Evolutionary conservation across 2,113 vertebrate species (phyloP).

Genomic region (Tupaia chinensis): DNA sequence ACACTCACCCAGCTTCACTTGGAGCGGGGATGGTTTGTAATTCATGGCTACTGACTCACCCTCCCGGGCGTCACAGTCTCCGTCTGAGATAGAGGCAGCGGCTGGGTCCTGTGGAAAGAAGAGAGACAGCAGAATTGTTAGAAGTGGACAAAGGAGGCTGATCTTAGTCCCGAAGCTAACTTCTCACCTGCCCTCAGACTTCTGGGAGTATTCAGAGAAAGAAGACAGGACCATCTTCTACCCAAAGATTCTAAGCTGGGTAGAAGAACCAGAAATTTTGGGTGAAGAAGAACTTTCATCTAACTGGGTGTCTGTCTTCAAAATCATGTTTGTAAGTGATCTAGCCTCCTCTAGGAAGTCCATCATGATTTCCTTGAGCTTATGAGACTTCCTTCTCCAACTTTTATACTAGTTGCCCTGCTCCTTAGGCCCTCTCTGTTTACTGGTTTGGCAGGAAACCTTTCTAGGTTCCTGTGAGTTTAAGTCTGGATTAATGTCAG

Average conservation of each 20-base stretch:
- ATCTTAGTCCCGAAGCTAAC: constrained; percentile 31
- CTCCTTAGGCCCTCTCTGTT: neutral
- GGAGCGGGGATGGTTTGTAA: constrained; percentile 97
- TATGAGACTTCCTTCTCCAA: neutral
- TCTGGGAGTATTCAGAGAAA: neutral
- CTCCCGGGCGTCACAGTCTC: constrained; percentile 92
- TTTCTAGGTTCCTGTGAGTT: constrained; percentile 24
- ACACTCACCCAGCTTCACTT: constrained; percentile 97
- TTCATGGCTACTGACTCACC: constrained; percentile 96
- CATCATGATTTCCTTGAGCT: neutral
- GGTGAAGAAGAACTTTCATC: neutral
- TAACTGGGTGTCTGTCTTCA: neutral
- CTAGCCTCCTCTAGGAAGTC: constrained; percentile 8
- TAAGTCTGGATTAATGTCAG: constrained; percentile 13
- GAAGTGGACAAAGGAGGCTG: neutral
- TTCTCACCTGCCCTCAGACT: neutral
- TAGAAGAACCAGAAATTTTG: constrained; percentile 2
- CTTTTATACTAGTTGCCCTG: neutral
- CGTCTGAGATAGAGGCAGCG: constrained; percentile 92
- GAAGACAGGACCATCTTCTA: neutral
- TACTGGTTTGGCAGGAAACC: constrained; percentile 19
- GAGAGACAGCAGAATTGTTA: constrained; percentile 46
- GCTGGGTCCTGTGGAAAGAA: constrained; percentile 92
- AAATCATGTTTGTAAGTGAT: neutral
- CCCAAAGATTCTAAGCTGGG: neutral